These are phyloP conservation scores for Limnephilus rhombicus DNA, from an alignment of 2,888 invertebrate species.

Conservation along the genomic window DNA sequence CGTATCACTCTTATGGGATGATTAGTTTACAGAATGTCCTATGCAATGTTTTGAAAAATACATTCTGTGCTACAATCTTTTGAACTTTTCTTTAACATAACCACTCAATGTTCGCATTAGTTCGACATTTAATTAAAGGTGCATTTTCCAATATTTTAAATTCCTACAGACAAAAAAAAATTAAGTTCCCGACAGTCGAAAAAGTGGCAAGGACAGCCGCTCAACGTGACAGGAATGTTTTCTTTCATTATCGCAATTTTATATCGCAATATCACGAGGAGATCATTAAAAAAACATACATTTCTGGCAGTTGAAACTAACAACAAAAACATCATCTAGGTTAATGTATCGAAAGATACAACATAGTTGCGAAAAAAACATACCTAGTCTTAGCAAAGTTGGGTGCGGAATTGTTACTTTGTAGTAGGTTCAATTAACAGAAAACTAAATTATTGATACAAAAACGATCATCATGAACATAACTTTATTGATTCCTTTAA, in stretches of 20 bases:
- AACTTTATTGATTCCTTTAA: neutral
- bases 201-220: neutral
- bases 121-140: neutral
- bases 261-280: neutral
- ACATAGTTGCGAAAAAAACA: no score
- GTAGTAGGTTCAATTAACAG: neutral
- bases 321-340: neutral
- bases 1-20: neutral
- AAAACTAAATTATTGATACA: neutral
- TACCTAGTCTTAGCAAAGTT: neutral
- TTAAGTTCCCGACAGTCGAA: neutral
- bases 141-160: neutral
- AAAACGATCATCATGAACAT: neutral
- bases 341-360: neutral
- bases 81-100: neutral
- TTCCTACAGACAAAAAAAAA: neutral
- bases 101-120: no score
- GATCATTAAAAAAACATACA: neutral
- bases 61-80: neutral
- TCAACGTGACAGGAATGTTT: neutral
- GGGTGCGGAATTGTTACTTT: neutral
- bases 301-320: neutral
- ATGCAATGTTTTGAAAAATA: neutral
- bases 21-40: neutral
- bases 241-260: neutral